A percentile compares a stretch with the other conserved stretches of the same genome.
phyloP scores from a whole-genome alignment of 1,140 invertebrate genomes.

The Neotoxoptera formosana region DNA sequence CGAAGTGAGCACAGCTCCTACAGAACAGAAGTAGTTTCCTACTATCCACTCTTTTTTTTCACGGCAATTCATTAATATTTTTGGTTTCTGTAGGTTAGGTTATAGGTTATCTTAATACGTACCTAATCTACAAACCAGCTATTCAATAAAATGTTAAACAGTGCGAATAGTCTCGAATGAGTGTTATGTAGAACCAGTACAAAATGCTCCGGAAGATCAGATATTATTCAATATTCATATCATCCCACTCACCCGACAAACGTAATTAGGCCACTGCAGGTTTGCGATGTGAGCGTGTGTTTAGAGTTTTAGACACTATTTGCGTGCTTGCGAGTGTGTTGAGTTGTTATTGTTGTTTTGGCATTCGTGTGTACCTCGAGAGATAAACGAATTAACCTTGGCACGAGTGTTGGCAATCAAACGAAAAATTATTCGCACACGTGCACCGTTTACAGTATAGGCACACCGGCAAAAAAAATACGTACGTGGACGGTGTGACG shows the following conservation, averaged over 20 bases:
- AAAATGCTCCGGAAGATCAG: background rate
- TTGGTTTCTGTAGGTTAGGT: background rate
- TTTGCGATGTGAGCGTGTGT: background rate
- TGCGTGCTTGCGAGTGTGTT: background rate
- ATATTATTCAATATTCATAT: background rate
- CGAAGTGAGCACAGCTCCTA: no score
- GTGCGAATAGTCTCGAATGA: background rate
- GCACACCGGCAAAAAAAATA: background rate
- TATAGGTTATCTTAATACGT: no score
- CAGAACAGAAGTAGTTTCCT: background rate
- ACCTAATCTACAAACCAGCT: no score
- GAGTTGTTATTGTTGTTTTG: background rate
- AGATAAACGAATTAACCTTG: conserved; percentile 23
- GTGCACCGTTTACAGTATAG: background rate
- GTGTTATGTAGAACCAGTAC: background rate
- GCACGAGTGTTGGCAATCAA: conserved; percentile 9
- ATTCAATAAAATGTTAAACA: background rate
- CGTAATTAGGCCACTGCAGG: background rate
- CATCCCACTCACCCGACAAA: background rate
- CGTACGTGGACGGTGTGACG: background rate
- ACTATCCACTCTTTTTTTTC: background rate
- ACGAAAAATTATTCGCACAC: conserved; percentile 10
- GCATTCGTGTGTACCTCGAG: background rate
- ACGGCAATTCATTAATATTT: background rate
- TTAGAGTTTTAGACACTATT: background rate